Conservation (phyloP, 2,113 vertebrate species). For the Pyxicephalus adspersus region DNA sequence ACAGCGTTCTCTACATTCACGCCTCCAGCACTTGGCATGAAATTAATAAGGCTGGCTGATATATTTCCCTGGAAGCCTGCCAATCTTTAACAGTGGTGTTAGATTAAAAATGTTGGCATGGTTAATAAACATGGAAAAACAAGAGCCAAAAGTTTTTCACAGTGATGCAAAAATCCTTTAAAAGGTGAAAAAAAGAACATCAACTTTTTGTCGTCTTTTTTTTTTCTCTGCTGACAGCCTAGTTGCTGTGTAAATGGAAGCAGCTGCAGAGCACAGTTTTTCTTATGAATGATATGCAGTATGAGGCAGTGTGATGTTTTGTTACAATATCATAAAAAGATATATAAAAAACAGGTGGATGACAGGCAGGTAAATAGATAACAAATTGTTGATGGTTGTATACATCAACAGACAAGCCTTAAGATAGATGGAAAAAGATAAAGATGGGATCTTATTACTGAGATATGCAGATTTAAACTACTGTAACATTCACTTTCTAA, state of each 20-base stretch:
- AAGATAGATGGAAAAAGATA: slow-evolving; percentile 11
- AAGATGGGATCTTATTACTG: neutral
- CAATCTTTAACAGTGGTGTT: slow-evolving; percentile 89
- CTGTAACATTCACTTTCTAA: too few species aligned
- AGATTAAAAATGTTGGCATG: slow-evolving; percentile 92
- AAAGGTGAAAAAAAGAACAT: slow-evolving; percentile 76
- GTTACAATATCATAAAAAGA: neutral
- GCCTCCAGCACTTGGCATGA: slow-evolving; percentile 88
- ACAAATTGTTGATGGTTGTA: too few species aligned
- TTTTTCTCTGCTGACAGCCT: slow-evolving; percentile 41
- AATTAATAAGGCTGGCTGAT: slow-evolving; percentile 93
- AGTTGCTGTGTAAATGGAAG: slow-evolving; percentile 2
- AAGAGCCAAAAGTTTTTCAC: slow-evolving; percentile 84
- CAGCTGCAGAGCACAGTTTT: neutral
- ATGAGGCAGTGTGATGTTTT: too few species aligned
- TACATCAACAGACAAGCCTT: too few species aligned
- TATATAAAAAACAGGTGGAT: too few species aligned
- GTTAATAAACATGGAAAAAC: slow-evolving; percentile 87
- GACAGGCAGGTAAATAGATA: too few species aligned
- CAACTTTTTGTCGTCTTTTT: slow-evolving; percentile 77
- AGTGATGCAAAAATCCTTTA: slow-evolving; percentile 80
- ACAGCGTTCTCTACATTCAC: slow-evolving; percentile 90
- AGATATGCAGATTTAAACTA: too few species aligned
- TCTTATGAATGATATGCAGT: neutral
- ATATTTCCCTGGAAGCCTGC: slow-evolving; percentile 89